Evolutionary conservation across 2,797 vertebrate genomes (phyloP).

Genomic region (Anguilla pacifica): DNA sequence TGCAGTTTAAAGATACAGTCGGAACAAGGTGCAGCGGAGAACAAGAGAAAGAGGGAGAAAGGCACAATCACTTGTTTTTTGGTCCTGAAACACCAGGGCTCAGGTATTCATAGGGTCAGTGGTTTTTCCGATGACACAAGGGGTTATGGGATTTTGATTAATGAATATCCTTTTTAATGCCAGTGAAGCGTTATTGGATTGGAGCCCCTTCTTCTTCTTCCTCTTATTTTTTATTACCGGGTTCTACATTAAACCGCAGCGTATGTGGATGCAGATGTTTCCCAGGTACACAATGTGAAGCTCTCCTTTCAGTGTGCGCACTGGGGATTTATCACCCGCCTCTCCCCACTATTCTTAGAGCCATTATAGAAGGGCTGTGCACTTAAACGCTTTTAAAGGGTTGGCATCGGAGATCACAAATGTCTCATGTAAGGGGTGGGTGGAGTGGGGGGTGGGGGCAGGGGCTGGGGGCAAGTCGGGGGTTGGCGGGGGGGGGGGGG

Average conservation of each 20-base stretch:
- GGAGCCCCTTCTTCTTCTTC: neutral
- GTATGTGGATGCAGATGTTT: neutral
- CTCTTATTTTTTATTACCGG: neutral
- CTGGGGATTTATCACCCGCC: neutral
- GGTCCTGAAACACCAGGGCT: neutral
- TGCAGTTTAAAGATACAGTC: conserved; percentile 72
- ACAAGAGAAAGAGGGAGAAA: conserved; percentile 28
- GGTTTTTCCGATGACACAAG: neutral
- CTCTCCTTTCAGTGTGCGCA: neutral
- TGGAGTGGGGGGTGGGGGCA: neutral
- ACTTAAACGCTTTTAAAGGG: conserved; percentile 25
- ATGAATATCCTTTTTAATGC: neutral
- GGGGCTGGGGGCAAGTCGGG: neutral
- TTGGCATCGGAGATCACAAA: conserved; percentile 6
- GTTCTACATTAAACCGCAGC: neutral
- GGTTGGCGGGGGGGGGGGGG: neutral
- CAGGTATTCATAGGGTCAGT: conserved; percentile 13
- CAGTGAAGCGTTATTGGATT: neutral
- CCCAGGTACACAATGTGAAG: conserved; percentile 4
- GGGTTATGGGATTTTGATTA: conserved; percentile 2
- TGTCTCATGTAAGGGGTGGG: neutral
- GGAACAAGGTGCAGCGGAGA: conserved; percentile 56
- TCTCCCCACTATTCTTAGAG: conserved; percentile 16
- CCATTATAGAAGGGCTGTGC: conserved; percentile 17
- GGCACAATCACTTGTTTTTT: neutral